Conservation (phyloP, 2,888 invertebrate species). For the Napeogenes sylphis region DNA sequence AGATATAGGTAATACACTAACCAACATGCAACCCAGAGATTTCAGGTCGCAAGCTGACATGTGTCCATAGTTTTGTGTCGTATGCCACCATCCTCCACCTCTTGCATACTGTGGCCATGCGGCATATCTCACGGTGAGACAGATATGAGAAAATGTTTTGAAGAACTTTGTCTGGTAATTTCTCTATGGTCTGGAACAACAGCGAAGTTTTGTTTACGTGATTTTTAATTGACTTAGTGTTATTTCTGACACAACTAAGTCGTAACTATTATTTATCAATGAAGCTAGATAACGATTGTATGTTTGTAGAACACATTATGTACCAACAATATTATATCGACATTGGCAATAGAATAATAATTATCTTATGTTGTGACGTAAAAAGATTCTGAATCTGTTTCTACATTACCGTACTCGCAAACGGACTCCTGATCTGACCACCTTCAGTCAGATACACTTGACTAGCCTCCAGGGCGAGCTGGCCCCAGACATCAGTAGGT, state of each 20-base stretch:
- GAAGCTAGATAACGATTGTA: too few species aligned
- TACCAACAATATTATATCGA: too few species aligned
- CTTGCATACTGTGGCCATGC: conserved; percentile 95
- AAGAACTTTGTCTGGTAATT: conserved; percentile 97
- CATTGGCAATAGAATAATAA: too few species aligned
- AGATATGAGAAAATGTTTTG: conserved; percentile 96
- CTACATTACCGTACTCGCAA: conserved; percentile 86
- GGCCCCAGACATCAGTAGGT: conserved; percentile 90
- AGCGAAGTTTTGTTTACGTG: conserved; percentile 1
- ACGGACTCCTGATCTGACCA: conserved; percentile 86
- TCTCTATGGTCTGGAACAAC: conserved; percentile 91
- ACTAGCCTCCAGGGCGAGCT: conserved; percentile 90
- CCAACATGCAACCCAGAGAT: conserved; percentile 95
- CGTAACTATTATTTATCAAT: too few species aligned
- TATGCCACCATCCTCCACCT: conserved; percentile 98
- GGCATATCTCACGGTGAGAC: conserved; percentile 94
- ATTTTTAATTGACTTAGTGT: too few species aligned
- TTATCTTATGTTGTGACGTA: too few species aligned
- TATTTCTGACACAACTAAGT: too few species aligned
- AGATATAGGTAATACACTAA: conserved; percentile 38
- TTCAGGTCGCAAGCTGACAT: conserved; percentile 97
- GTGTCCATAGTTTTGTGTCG: conserved; percentile 96
- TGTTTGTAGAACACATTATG: too few species aligned
- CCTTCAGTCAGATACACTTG: conserved; percentile 91
- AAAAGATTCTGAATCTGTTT: background rate